Evolutionary conservation across 2,797 vertebrate genomes (phyloP).

Genomic region (Argyrosomus regius): DNA sequence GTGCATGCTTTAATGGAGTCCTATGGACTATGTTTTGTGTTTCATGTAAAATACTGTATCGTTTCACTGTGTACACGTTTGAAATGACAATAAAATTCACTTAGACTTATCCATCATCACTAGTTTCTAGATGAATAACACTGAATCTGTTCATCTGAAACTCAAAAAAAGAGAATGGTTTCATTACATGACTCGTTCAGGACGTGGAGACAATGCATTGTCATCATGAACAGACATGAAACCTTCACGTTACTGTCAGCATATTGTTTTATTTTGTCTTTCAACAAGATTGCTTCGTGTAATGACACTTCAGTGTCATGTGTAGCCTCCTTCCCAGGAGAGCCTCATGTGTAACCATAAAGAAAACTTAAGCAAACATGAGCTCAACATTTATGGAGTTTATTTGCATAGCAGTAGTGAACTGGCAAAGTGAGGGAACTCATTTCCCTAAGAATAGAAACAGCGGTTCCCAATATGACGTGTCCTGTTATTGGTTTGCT

Average conservation of each 20-base stretch:
- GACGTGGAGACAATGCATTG: background rate
- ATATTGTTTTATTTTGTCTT: background rate
- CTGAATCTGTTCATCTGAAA: background rate
- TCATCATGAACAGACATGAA: conserved; percentile 31
- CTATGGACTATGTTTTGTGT: no score
- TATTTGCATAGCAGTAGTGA: background rate
- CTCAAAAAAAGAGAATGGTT: background rate
- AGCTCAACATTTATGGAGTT: background rate
- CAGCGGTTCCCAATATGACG: background rate
- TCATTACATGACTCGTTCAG: conserved; percentile 50
- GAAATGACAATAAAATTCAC: no score
- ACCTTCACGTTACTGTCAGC: background rate
- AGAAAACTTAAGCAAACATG: background rate
- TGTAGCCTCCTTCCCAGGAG: background rate
- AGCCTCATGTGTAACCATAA: background rate
- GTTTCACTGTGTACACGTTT: no score
- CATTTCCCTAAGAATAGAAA: background rate
- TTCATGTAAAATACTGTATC: no score
- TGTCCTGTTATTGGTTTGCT: no score
- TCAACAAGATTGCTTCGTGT: background rate
- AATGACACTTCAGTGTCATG: background rate
- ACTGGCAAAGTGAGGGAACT: background rate
- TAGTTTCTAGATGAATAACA: background rate
- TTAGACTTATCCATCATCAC: background rate
- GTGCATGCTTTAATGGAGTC: no score